Conservation (phyloP, 2,113 vertebrate genomes). For the Hirundichthys speculiger region DNA sequence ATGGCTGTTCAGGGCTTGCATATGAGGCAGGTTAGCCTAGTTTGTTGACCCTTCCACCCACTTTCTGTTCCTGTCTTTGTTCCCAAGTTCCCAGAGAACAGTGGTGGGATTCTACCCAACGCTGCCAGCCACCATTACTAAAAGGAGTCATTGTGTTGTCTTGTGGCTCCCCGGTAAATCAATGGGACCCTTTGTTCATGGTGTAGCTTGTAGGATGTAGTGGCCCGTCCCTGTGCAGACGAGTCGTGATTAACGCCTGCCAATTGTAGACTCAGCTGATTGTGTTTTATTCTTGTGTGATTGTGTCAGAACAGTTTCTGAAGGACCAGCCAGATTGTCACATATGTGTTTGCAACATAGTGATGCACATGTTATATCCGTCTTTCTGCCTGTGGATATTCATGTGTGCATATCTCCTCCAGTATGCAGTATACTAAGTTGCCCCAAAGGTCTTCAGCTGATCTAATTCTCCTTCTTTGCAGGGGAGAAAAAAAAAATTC, state of each 20-base stretch:
- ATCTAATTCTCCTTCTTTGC: constrained; percentile 33
- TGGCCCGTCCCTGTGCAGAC: constrained; percentile 22
- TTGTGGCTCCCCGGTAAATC: constrained; percentile 53
- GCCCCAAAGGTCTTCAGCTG: constrained; percentile 29
- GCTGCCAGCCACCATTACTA: constrained; percentile 66
- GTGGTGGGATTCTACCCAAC: constrained; percentile 65
- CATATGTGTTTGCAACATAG: too few species aligned
- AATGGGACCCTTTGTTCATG: constrained; percentile 74
- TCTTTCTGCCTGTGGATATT: background rate
- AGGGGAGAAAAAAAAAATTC: constrained; percentile 16
- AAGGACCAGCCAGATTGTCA: constrained; percentile 26
- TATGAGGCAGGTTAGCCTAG: constrained; percentile 51
- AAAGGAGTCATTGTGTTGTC: constrained; percentile 76
- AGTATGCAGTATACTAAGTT: too few species aligned
- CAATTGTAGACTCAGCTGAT: constrained; percentile 32
- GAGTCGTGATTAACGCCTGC: constrained; percentile 30
- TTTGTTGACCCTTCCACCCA: constrained; percentile 62
- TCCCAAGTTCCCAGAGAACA: constrained; percentile 63
- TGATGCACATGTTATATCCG: too few species aligned
- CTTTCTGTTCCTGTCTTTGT: constrained; percentile 65
- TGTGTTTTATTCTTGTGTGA: constrained; percentile 15
- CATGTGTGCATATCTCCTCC: too few species aligned
- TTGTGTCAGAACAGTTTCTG: constrained; percentile 11
- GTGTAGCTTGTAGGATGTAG: constrained; percentile 44
- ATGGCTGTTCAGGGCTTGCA: constrained; percentile 25